Percentiles rank a stretch among this genome's conserved stretches.
Conservation (phyloP, 2,113 vertebrate species). For the Rhynchomys soricoides region DNA sequence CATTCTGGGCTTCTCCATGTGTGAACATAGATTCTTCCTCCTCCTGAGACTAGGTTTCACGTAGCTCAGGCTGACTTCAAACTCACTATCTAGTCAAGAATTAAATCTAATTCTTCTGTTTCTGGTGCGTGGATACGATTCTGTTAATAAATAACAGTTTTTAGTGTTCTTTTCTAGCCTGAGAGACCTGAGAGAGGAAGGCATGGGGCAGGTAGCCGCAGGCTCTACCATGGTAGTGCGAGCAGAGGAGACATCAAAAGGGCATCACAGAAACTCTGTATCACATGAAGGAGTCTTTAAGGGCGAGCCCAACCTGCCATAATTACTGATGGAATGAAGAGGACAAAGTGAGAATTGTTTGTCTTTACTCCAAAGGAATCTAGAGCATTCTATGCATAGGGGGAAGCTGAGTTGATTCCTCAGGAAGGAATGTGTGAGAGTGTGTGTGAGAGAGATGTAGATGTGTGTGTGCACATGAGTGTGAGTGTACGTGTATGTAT, state of each 20-base stretch:
- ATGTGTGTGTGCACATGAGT: too few relatives aligned
- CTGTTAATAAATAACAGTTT: background rate
- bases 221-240: background rate
- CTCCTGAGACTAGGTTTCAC: background rate
- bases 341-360: background rate
- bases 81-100: background rate
- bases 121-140: background rate
- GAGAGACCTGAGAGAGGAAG: background rate
- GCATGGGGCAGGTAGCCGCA: background rate
- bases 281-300: background rate
- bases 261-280: background rate
- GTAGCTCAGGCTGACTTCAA: background rate
- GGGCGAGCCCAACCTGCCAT: background rate
- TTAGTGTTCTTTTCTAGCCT: background rate
- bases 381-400: background rate
- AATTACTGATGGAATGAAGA: background rate
- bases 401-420: background rate
- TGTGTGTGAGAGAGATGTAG: background rate
- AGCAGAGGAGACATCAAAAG: background rate
- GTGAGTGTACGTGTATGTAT: too few relatives aligned
- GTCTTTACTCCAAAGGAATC: slow-evolving; percentile 15
- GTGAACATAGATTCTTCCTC: background rate
- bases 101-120: background rate
- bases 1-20: background rate
- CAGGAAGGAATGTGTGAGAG: background rate